These are phyloP conservation scores for Phrixothrix hirtus DNA, from an alignment of 2,888 invertebrate species.

Conservation along the genomic window DNA sequence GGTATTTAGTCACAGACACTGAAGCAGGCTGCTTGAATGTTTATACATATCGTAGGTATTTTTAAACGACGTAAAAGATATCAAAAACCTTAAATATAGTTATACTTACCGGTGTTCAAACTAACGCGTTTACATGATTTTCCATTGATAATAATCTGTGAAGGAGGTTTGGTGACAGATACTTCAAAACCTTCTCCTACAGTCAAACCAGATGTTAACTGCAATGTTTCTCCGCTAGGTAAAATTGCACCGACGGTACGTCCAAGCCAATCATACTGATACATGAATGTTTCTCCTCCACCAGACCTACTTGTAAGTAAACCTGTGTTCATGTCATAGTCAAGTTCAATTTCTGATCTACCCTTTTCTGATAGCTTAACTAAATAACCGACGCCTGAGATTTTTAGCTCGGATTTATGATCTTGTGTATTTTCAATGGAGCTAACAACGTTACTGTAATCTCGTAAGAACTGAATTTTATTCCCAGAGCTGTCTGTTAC, in stretches of 20 bases:
- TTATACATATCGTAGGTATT: too few relatives aligned
- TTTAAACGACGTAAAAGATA: too few relatives aligned
- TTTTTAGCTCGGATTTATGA: constrained; percentile 88
- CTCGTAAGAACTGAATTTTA: constrained; percentile 87
- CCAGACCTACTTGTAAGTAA: constrained; percentile 83
- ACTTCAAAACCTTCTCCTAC: constrained; percentile 77
- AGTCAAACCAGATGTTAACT: constrained; percentile 76
- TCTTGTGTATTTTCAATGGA: constrained; percentile 94
- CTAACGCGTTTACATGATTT: constrained; percentile 59
- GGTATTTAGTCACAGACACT: too few relatives aligned
- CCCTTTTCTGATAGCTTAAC: constrained; percentile 88
- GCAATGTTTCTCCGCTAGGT: constrained; percentile 89
- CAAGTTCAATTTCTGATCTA: constrained; percentile 83
- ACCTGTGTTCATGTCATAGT: constrained; percentile 88
- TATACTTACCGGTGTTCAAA: constrained; percentile 59
- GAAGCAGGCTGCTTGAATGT: too few relatives aligned
- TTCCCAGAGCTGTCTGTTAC: constrained; percentile 94
- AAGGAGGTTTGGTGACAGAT: constrained; percentile 60
- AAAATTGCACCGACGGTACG: constrained; percentile 83
- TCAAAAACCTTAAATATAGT: too few relatives aligned
- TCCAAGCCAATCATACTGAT: constrained; percentile 89
- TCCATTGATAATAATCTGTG: constrained; percentile 49
- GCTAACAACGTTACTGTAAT: constrained; percentile 90
- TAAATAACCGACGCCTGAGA: constrained; percentile 90
- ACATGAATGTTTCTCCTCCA: constrained; percentile 85